Evolutionary conservation across 2,888 invertebrate species (phyloP), one percentile per base, ranked within the genome.

Genomic region (Nemotelus nigrinus): DNA sequence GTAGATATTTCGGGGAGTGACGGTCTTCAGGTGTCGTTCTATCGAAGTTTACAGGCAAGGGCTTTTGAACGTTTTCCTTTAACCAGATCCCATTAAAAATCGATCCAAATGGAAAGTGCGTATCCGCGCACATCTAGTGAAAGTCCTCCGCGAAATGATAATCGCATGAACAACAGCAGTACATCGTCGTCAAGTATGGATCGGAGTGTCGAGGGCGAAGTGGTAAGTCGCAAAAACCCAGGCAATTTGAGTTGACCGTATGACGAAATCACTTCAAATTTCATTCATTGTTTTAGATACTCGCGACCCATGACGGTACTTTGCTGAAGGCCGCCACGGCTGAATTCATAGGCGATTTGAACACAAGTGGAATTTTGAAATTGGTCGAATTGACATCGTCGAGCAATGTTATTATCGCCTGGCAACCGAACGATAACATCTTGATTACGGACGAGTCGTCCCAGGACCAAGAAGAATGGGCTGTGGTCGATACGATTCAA

Each of bases 271-370:
- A 3, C 47, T 41, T 8, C 5, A 44, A 64, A 44, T 57, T 67
- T 75, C 41, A n/a, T 41, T 53, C 44, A n/a, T 65, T 41, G 65
- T 68, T 68, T 8, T 44, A 77, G 77, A 58, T 58, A 8, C 58
- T 94, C 58, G 94, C 92, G 85, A 92, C 91, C n/a, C 94, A 95
- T 86, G 93, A 94, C 86, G 94, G 94, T 3, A 93, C 95, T 41
- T 89, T 94, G 5, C 88, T 94, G 79, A 92, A 92, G 82, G 91
- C 91, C 67, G 91, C 92, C 71, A 88, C 89, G 65, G 90, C 91
- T 0, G 88, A 90, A 48, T 89, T 91, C 63, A 89, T 90, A 84
- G 89, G 88, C 79, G 93, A 91, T 82, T 85, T 91, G 83, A 92
- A 89, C 86, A 90, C 89, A 79, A 92, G 87, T 68, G 86, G 86